A percentile compares a stretch with the other conserved stretches of the same genome.
Conservation (phyloP, 2,113 vertebrate species). For the Myanophis thanlyinensis region DNA sequence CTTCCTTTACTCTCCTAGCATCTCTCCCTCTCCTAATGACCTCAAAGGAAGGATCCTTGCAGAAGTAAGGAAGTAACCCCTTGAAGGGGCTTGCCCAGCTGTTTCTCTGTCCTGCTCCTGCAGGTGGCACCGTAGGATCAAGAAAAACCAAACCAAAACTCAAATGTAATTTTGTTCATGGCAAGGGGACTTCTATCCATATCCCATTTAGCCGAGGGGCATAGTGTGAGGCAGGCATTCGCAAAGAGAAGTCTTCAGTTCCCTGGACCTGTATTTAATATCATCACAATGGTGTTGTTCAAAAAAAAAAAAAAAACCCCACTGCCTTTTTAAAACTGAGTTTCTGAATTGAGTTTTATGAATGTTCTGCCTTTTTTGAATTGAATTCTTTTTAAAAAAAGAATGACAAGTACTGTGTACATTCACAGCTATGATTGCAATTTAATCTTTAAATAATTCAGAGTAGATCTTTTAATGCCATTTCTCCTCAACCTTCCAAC, state of each 20-base stretch:
- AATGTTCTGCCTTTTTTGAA: too few relatives aligned
- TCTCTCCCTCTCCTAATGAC: not conserved
- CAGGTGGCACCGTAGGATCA: not conserved
- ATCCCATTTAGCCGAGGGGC: too few relatives aligned
- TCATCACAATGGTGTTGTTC: not conserved
- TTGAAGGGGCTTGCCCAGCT: not conserved
- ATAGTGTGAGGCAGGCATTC: too few relatives aligned
- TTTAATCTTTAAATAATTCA: conserved; percentile 7
- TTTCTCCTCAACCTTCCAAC: too few relatives aligned
- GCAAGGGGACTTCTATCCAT: too few relatives aligned
- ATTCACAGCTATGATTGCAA: not conserved
- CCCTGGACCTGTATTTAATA: not conserved
- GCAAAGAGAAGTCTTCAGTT: not conserved
- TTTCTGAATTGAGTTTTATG: too few relatives aligned
- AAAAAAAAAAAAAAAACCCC: not conserved
- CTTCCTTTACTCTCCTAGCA: not conserved
- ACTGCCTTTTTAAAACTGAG: too few relatives aligned
- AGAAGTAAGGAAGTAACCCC: not conserved
- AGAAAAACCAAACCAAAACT: not conserved
- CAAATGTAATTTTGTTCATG: not conserved
- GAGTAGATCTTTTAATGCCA: not conserved
- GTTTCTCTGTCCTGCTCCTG: not conserved
- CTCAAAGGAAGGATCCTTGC: not conserved
- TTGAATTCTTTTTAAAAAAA: not conserved
- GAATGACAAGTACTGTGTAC: not conserved